Percentiles rank a stretch among this genome's conserved stretches.
These are phyloP conservation scores for Bimastos eiseni DNA, from an alignment of 2,888 invertebrate genomes.

Conservation along the genomic window DNA sequence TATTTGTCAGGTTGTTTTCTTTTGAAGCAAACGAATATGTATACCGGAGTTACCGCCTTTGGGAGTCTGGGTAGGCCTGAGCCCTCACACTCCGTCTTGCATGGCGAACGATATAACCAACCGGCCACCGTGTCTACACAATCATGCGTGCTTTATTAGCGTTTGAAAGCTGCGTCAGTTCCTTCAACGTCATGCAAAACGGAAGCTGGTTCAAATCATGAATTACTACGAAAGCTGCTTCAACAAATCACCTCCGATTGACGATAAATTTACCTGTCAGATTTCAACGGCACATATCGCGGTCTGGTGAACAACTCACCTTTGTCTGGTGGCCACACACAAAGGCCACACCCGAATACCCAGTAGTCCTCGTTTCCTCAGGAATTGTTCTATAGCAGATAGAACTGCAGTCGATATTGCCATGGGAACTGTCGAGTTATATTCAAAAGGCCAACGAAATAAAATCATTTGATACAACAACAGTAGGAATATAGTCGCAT, in stretches of 20 bases:
- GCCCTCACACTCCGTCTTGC: no score
- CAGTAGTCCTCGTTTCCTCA: background rate
- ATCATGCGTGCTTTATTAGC: no score
- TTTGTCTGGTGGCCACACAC: background rate
- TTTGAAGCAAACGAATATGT: no score
- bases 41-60: no score
- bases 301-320: background rate
- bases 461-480: no score
- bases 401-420: background rate
- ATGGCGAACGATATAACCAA: no score
- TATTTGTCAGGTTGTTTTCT: no score
- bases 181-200: background rate
- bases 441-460: background rate
- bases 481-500: no score
- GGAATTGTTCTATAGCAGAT: background rate
- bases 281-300: background rate
- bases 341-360: background rate
- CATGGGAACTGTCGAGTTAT: background rate
- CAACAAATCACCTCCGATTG: background rate
- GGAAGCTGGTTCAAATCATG: no score
- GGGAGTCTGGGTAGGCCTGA: no score
- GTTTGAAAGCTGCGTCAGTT: no score
- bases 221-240: background rate
- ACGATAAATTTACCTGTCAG: background rate
- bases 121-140: no score